Percentiles rank a stretch among this genome's conserved stretches.
These are phyloP conservation scores for Darevskia mixta DNA, from an alignment of 2,797 vertebrate species.

Conservation along the genomic window DNA sequence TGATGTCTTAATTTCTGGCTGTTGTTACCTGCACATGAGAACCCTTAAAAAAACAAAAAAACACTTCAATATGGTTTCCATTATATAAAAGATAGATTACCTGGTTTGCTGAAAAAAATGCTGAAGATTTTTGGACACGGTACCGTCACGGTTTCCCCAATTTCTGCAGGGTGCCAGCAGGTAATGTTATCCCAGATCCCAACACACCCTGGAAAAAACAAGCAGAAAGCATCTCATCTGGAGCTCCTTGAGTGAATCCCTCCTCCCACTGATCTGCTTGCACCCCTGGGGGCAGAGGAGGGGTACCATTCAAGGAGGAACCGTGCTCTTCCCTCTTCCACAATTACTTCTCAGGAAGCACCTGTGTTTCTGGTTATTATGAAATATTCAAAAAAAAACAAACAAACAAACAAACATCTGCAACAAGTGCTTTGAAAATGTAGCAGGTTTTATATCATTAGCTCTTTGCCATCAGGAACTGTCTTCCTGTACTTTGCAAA, in stretches of 20 bases:
- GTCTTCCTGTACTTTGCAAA: neutral
- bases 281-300: too few relatives aligned
- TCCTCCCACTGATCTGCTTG: neutral
- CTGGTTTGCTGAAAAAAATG: conserved; percentile 82
- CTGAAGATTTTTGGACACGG: conserved; percentile 87
- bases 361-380: neutral
- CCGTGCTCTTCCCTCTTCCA: too few relatives aligned
- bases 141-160: conserved; percentile 87
- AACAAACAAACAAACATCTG: too few relatives aligned
- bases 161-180: conserved; percentile 85
- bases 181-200: conserved; percentile 91
- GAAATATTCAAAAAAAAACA: neutral
- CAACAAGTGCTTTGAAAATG: neutral
- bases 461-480: neutral
- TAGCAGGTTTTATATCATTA: neutral
- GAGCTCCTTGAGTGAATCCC: conserved; percentile 13
- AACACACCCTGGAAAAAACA: conserved; percentile 80
- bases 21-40: neutral
- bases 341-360: neutral
- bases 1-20: neutral
- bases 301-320: too few relatives aligned
- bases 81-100: conserved; percentile 66
- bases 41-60: neutral
- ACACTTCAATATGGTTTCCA: neutral
- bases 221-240: conserved; percentile 11